phyloP scores from a whole-genome alignment of 2,888 invertebrate species.

The Amiota communis region DNA sequence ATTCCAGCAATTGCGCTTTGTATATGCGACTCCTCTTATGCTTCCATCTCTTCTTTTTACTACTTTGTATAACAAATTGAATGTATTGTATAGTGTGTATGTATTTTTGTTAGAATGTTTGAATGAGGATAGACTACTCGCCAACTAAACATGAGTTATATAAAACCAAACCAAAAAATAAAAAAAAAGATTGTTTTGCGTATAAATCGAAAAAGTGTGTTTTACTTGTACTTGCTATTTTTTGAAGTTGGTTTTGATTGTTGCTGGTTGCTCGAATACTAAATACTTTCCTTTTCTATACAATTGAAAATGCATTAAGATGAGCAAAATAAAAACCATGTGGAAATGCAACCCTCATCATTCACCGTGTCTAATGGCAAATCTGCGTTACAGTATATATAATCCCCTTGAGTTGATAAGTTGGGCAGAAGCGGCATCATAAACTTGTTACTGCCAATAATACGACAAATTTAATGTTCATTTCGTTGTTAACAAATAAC shows the following conservation, averaged over 20 bases:
- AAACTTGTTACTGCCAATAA: conserved; percentile 74
- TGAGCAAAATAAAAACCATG: conserved; percentile 4
- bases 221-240: not conserved
- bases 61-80: conserved; percentile 47
- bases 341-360: not conserved
- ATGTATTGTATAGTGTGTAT: conserved; percentile 37
- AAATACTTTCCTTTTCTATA: conserved; percentile 9
- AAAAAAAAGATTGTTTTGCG: conserved; percentile 35
- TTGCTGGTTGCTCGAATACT: no score
- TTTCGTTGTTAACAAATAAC: conserved; percentile 70
- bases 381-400: conserved; percentile 59
- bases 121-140: not conserved
- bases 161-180: conserved; percentile 29
- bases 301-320: conserved; percentile 69
- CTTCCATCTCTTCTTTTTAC: not conserved
- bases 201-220: conserved; percentile 64
- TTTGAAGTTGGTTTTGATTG: no score
- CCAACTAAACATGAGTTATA: not conserved
- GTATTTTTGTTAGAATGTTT: not conserved
- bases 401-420: conserved; percentile 71
- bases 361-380: conserved; percentile 62
- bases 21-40: no score
- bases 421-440: conserved; percentile 67
- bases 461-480: conserved; percentile 74
- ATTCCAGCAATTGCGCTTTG: not conserved